Evolutionary conservation across 2,797 vertebrate genomes (phyloP), one percentile per base, ranked within the genome.

Genomic region (Xerus rutilus): DNA sequence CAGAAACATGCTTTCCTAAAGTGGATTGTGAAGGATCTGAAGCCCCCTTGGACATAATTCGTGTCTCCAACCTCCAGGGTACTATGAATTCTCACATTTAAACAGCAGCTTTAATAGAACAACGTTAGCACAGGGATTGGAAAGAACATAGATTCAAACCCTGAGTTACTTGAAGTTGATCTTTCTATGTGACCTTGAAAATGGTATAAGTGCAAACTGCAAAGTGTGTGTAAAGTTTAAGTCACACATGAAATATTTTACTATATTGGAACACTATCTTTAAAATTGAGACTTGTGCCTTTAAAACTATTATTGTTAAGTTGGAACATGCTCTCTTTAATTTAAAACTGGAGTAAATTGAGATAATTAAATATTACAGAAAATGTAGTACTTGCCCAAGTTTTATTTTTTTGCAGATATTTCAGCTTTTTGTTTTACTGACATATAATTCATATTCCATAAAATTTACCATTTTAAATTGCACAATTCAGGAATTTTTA

Each of bases 311-410:
- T 76, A 45, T 65, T 52, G 77, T 52, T 23, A 86, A 87, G 32
- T 54, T 25, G 10, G 62, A 84, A 15, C 7, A 86, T 32, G 2
- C 62, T 15, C 39, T 49, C 62, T 59, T 52, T 39, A 59, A 73
- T 69, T 85, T 84, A 30, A 91, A 90, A 39, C 35, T 52, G 25
- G 28, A 77, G 43, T 12, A 54, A 77, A 83, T 92, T 28, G 69
- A 97, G 74, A 91, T 78, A 81, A 39, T 81, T 52, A 95, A 95
- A 85, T 84, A 73, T 64, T 32, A 86, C 10, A 54, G 43, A 85
- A 95, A 83, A 82, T 67, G 11, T 32, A 72, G 47, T 81, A 77
- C 12, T 59, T 85, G 45, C 23, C 9, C 8, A 35, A 59, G 20
- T 39, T 81, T 83, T 79, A 73, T 49, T 45, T 91, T 89, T 59